Conservation (phyloP, 1,140 invertebrate genomes). For the Choristoneura fumiferana region DNA sequence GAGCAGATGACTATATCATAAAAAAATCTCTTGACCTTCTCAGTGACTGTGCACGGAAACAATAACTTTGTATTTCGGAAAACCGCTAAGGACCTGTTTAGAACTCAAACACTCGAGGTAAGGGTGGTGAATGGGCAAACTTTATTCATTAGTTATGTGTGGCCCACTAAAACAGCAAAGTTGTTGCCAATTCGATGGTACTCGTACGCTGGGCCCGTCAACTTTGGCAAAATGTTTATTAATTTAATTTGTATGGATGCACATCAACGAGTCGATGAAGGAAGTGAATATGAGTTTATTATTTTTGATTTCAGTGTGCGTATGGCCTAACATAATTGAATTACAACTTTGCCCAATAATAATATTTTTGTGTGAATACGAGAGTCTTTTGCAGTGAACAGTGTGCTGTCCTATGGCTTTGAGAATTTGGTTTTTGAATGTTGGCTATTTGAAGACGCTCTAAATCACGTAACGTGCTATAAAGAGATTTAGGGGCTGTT, state of each 20-base stretch:
- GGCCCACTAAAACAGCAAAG: conserved; percentile 23
- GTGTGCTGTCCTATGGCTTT: no score
- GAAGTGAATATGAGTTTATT: conserved; percentile 40
- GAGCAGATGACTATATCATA: no score
- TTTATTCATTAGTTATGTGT: conserved; percentile 36
- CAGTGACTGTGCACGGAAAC: neutral
- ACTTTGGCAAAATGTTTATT: neutral
- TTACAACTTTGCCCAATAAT: no score
- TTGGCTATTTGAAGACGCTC: no score
- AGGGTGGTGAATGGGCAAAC: conserved; percentile 23
- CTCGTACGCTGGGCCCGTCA: neutral
- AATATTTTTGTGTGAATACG: no score
- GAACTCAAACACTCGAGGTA: conserved; percentile 26
- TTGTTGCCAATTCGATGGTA: conserved; percentile 18
- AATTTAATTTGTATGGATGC: neutral
- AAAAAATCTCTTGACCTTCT: no score
- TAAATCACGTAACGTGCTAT: no score
- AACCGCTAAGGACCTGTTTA: conserved; percentile 9
- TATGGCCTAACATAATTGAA: no score
- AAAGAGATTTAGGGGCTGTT: no score
- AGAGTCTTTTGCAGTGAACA: no score
- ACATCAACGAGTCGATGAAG: conserved; percentile 20
- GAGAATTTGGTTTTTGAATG: no score
- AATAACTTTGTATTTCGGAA: conserved; percentile 6
- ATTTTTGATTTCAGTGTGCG: no score